A percentile compares a stretch with the other conserved stretches of the same genome.
phyloP scores from a whole-genome alignment of 2,888 invertebrate genomes.

The Sinopyrophorus schimmeli region DNA sequence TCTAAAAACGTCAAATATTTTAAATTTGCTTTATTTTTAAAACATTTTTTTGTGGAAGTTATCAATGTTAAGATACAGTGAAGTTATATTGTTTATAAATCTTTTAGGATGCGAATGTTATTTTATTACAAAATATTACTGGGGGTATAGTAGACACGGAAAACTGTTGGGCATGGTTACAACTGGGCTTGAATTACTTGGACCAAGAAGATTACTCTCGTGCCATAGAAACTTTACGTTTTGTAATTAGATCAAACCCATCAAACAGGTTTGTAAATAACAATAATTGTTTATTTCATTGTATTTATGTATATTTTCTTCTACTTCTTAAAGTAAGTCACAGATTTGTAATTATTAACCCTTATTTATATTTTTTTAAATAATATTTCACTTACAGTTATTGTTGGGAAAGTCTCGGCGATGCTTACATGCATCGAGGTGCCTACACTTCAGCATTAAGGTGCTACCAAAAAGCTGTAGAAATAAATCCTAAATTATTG shows the following conservation, averaged over 20 bases:
- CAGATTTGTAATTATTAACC: too few relatives aligned
- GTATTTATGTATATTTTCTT: too few relatives aligned
- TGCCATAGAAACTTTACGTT: slow-evolving; percentile 77
- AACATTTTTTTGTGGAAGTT: neutral
- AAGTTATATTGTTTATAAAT: slow-evolving; percentile 2
- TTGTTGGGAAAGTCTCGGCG: slow-evolving; percentile 87
- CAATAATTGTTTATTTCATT: slow-evolving; percentile 8
- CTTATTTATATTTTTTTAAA: too few relatives aligned
- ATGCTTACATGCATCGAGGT: slow-evolving; percentile 86
- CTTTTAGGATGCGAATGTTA: slow-evolving; percentile 64
- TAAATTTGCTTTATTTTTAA: neutral
- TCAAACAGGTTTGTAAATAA: slow-evolving; percentile 63
- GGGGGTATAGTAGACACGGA: slow-evolving; percentile 49
- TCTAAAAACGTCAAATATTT: too few relatives aligned
- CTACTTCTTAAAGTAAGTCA: too few relatives aligned
- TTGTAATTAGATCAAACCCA: slow-evolving; percentile 69
- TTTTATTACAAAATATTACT: slow-evolving; percentile 61
- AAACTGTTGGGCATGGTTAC: slow-evolving; percentile 77
- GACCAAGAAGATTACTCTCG: slow-evolving; percentile 71
- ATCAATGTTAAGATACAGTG: neutral
- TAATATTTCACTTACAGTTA: slow-evolving; percentile 51
- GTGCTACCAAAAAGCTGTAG: slow-evolving; percentile 78
- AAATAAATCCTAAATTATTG: slow-evolving; percentile 64
- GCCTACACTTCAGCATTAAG: slow-evolving; percentile 88
- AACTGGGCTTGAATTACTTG: slow-evolving; percentile 81